Base-by-base conservation (phyloP, 2,888 invertebrate genomes). In the Heterodera filipjevi region DNA sequence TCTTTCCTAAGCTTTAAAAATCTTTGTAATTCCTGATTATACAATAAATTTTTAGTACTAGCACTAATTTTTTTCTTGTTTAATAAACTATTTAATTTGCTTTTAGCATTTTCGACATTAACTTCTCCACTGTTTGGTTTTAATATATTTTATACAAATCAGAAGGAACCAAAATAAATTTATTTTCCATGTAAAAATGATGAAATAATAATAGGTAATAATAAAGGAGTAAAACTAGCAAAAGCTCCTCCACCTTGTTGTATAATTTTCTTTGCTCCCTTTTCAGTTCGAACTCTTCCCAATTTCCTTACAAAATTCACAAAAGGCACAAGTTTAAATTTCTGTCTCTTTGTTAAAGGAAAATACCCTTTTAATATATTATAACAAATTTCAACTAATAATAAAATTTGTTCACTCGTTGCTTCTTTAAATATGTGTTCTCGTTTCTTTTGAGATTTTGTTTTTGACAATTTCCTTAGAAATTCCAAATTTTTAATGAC, bases 101-200 rank as follows among this genome's bases (percentile, higher is more conserved):
- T 49, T 19, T 49, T 49, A 19, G 49, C 14, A 6, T 49, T 49
- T 49, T 49, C 49, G 8, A 49, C 49, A 49, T 49, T 49, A 49
- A 49, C 16, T 49, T 49, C 49, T 19, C 49, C 49, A 19, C 12
- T 49, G 16, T 49, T 19, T 49, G 49, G 8, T 49, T 49, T 49
- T 49, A 49, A 19, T 49, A 72, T n/a, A 44, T 49, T n/a, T 44
- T 72, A 71, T 77, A 77, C 73, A 77, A 30, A 44, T 77, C 77
- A 44, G 75, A 39, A 3, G 77, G 77, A 30, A 77, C 53, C 16
- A 77, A 16, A 27, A 77, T 44, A 35, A 72, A 72, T 72, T 72
- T 72, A 39, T 72, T 53, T 19, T 32, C 46, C 49, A 49, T 49
- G 49, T 49, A 3, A 16, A 16, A 49, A 14, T 0, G 19, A 12